Base-by-base conservation (phyloP, 2,888 invertebrate species). In the Pollenia amentaria region DNA sequence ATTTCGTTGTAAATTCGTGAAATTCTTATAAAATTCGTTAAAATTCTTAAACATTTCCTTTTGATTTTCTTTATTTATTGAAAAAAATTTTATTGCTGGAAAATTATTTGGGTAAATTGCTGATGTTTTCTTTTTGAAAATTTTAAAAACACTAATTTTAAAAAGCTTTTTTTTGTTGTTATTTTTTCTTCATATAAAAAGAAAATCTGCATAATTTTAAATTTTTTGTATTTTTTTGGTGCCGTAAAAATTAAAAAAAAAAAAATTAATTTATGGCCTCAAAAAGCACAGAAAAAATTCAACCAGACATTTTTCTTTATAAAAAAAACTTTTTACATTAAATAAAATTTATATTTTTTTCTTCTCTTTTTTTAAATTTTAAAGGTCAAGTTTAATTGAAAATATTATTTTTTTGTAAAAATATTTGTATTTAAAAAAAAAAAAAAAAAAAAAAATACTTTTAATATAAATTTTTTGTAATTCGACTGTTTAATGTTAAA, bases 1-100 rank as follows among this genome's bases (percentile, higher is more conserved):
- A 79, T 86, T 86, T 86, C 86, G 86, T 86, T 79, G 69, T 44
- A 48, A 70, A 79, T 44, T 86, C 83, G 83, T 76, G 60, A 48
- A 16, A 12, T 16, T 83, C 62, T 38, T 11, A 9, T 40, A 14
- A 53, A 46, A 38, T 42, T 78, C 73, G 65, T 78, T 67, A 21
- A 55, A 69, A 48, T 55, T 86, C 46, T 48, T 62, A 38, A 78
- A 57, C 85, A 86, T 86, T 69, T 82, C 51, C 48, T 75, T 42
- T 53, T 40, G 8, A 53, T 70, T 51, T 67, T 40, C 14, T 16
- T 21, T 42, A 70, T 44, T 73, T 40, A 57, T 65, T 51, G 48
- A 16, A 3, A 21, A 46, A 9, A 57, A 57, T 21, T 65, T 42
- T 38, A 14, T 21, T 18, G 29, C 29, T 29, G 29, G 29, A 29